Evolutionary conservation across 2,113 vertebrate species (phyloP).

Genomic region (Sylvietta virens): DNA sequence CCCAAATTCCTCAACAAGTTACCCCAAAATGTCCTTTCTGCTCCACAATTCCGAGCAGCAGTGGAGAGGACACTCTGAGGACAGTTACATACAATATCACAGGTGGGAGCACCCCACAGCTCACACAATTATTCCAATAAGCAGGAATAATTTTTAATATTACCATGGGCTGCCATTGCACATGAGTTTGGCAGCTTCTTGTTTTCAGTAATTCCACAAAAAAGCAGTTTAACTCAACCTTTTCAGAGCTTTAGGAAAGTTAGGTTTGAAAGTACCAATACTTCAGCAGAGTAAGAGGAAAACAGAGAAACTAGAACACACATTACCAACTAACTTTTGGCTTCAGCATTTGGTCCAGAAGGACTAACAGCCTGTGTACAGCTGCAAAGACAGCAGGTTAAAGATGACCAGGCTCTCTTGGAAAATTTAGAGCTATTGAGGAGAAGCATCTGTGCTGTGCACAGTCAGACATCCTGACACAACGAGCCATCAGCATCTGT

Average conservation of each 20-base stretch:
- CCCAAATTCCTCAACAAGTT: background rate
- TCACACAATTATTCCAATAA: background rate
- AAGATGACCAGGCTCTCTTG: background rate
- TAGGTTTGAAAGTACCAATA: background rate
- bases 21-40: background rate
- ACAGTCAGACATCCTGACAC: background rate
- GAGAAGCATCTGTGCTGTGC: background rate
- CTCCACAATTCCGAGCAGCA: background rate
- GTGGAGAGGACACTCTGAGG: background rate
- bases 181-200: background rate
- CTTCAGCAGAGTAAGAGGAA: background rate
- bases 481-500: accelerated
- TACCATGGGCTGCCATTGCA: background rate
- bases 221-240: background rate
- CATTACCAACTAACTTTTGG: background rate
- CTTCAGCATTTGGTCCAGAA: background rate
- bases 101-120: background rate
- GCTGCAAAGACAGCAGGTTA: background rate
- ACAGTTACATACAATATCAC: background rate
- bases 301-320: background rate
- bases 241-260: background rate
- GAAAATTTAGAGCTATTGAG: background rate
- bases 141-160: background rate
- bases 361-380: background rate
- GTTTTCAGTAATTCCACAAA: background rate